Base-by-base conservation (phyloP, 1,140 invertebrate species). In the Lepidotrigona ventralis region DNA sequence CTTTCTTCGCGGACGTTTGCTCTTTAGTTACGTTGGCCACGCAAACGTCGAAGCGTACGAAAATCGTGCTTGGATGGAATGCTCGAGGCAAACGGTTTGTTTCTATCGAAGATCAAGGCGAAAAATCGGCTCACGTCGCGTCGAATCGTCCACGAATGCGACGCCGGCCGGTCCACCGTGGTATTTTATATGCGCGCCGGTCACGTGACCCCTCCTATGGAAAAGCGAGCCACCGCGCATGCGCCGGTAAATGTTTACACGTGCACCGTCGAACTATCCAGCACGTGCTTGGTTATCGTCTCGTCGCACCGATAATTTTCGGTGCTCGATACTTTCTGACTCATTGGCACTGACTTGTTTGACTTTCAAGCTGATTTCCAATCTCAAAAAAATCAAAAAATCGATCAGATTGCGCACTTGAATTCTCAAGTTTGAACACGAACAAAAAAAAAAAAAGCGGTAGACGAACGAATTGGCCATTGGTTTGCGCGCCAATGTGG, bases 191-290 rank as follows among this genome's bases (percentile, higher is more conserved):
- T 73, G 51, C 74, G 80, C 85, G 82, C 78, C 68, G 56, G 87
- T 93, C 93, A 94, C 92, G 92, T 94, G 93, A 94, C 88, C 64
- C 21, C 21, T n/a, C 54, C 39, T 63, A 78, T 21, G 39, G 19
- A 23, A 83, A 74, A 68, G 63, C 39, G 6, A 29, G 19, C 51
- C 33, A 74, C 17, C 70, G 91, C 93, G 93, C 93, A 90, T 90
- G 93, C 92, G 92, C 90, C 60, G 21, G 87, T 91, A 92, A 92
- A 93, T 93, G 92, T 93, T 92, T 93, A 93, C 92, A 93, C 92
- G 91, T 91, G 91, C 90, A 88, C 70, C 83, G 33, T 19, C 23
- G 29, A 12, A 33, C 72, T 26, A n/a, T 3, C 29, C 58, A 60
- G 60, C 85, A 87, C 86, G 86, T 88, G 86, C 75, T 84, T 53